Conservation (phyloP, 2,888 invertebrate genomes). For the Nemotelus nigrinus region DNA sequence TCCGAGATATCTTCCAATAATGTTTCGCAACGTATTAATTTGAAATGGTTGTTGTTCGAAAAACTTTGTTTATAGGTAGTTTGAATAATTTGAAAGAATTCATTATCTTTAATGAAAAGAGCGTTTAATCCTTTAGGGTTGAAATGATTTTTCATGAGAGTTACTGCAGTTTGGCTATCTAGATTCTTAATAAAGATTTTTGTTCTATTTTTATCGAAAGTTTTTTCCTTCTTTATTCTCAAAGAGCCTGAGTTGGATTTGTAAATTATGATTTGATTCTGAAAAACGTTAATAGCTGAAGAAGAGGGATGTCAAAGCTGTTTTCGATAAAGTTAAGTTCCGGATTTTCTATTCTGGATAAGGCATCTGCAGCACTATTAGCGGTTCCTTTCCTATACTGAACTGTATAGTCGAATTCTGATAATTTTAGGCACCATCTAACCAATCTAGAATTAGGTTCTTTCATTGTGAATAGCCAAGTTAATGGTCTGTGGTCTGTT, state of each 20-base stretch:
- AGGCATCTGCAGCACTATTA: conserved; percentile 26
- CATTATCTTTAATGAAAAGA: not conserved
- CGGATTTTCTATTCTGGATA: not conserved
- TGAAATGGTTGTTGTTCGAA: too few species aligned
- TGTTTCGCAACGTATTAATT: too few species aligned
- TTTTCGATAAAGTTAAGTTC: not conserved
- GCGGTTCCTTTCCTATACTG: not conserved
- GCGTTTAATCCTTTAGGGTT: not conserved
- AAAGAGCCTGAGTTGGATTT: not conserved
- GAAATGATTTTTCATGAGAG: not conserved
- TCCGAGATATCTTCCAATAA: too few species aligned
- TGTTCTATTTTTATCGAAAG: not conserved
- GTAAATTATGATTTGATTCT: conserved; percentile 19
- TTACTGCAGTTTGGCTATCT: not conserved
- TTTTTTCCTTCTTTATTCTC: not conserved
- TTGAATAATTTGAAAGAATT: not conserved
- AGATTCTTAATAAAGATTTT: not conserved
- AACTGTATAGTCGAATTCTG: not conserved
- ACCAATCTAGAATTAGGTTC: conserved; percentile 22
- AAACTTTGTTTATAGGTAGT: not conserved
- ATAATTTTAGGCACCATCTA: not conserved
- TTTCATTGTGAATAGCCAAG: not conserved
- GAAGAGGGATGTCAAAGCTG: too few species aligned
- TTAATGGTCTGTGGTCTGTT: conserved; percentile 46
- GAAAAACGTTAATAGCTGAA: not conserved